A percentile compares a stretch with the other conserved stretches of the same genome.
Conservation (phyloP, 1,140 invertebrate genomes). For the Telenomus remus region DNA sequence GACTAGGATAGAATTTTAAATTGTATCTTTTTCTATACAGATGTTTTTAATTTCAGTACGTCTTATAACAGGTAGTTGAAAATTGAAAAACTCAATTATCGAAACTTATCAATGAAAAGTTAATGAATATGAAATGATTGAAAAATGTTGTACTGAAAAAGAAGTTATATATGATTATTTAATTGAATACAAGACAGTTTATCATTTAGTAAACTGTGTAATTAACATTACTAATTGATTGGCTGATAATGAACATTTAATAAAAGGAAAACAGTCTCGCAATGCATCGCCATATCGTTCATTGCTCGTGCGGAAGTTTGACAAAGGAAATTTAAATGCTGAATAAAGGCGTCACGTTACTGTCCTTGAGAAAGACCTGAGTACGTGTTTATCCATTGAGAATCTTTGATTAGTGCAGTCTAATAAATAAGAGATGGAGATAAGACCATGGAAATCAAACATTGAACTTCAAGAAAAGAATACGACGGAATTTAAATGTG, state of each 20-base stretch:
- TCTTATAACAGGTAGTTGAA: too few species aligned
- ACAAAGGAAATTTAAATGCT: conserved; percentile 14
- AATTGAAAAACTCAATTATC: too few species aligned
- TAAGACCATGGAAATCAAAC: neutral
- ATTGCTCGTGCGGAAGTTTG: conserved; percentile 18
- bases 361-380: conserved; percentile 21
- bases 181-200: too few species aligned
- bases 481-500: neutral
- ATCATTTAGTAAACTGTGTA: too few species aligned
- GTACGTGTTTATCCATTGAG: conserved; percentile 3
- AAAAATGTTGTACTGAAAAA: too few species aligned
- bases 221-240: too few species aligned
- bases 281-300: conserved; percentile 13
- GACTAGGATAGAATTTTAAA: neutral
- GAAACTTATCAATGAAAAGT: too few species aligned
- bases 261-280: too few species aligned
- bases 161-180: too few species aligned
- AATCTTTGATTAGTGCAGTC: neutral
- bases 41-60: too few species aligned
- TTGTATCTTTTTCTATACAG: neutral
- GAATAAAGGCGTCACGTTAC: conserved; percentile 11
- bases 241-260: too few species aligned
- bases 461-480: neutral
- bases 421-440: neutral
- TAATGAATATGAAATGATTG: too few species aligned